phyloP scores from a whole-genome alignment of 2,888 invertebrate species.

The Tineola bisselliella region DNA sequence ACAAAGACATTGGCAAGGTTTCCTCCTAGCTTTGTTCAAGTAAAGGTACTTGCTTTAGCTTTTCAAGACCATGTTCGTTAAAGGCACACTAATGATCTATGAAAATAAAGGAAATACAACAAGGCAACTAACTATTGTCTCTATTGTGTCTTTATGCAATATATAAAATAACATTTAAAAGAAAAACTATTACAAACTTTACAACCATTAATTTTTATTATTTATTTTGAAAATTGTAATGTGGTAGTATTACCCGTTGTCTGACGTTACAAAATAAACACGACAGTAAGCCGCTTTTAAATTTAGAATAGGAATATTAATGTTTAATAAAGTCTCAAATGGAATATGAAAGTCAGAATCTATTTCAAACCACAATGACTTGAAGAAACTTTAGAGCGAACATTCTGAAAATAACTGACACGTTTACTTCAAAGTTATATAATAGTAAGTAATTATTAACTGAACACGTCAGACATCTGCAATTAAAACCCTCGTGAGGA shows the following conservation, averaged over 20 bases:
- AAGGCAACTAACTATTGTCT: not conserved
- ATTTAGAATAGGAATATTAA: no score
- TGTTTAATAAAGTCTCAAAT: not conserved
- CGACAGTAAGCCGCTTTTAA: no score
- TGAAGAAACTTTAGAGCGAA: not conserved
- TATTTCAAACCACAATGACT: constrained; percentile 4
- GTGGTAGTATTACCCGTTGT: no score
- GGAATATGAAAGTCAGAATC: not conserved
- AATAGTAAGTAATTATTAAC: constrained; percentile 7
- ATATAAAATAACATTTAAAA: no score
- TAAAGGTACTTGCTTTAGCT: not conserved
- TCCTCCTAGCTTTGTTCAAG: not conserved
- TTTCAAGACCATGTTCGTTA: not conserved
- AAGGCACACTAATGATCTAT: constrained; percentile 1
- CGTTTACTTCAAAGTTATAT: not conserved
- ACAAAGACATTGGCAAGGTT: constrained; percentile 15
- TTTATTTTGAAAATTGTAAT: no score
- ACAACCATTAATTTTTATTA: no score
- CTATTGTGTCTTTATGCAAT: not conserved
- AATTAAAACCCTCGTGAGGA: constrained; percentile 9
- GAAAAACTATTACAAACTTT: no score
- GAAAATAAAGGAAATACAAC: not conserved
- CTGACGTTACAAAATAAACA: no score
- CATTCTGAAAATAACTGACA: not conserved
- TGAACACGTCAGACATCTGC: constrained; percentile 7